phyloP scores from a whole-genome alignment of 2,113 vertebrate species.

The Chiloscyllium plagiosum region DNA sequence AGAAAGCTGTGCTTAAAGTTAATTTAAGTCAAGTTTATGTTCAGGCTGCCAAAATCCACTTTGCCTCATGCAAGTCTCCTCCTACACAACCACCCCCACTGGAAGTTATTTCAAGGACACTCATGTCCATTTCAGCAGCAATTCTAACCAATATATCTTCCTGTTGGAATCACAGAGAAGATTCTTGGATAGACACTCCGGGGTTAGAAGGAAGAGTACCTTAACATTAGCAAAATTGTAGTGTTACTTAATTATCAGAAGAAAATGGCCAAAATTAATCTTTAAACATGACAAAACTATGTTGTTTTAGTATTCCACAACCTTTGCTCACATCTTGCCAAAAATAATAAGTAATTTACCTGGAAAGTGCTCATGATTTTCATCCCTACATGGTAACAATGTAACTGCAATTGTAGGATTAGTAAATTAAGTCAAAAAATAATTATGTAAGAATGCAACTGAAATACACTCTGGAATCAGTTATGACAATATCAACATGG shows the following conservation, averaged over 20 bases:
- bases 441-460: not conserved
- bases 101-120: constrained; percentile 10
- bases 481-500: not conserved
- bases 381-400: not conserved
- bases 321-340: not conserved
- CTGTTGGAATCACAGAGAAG: not conserved
- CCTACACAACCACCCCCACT: constrained; percentile 25
- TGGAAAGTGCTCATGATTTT: not conserved
- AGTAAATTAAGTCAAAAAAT: not conserved
- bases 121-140: constrained; percentile 3
- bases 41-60: constrained; percentile 29
- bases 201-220: not conserved
- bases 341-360: not conserved
- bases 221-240: not conserved
- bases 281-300: not conserved
- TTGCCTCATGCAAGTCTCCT: constrained; percentile 4
- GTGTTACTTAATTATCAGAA: not conserved
- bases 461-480: not conserved
- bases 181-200: not conserved
- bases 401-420: not conserved
- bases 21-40: not conserved
- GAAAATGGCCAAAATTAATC: not conserved
- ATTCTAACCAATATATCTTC: not conserved
- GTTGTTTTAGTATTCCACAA: not conserved
- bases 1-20: not conserved